phyloP scores from a whole-genome alignment of 2,888 invertebrate species.

The Phalera bucephala region DNA sequence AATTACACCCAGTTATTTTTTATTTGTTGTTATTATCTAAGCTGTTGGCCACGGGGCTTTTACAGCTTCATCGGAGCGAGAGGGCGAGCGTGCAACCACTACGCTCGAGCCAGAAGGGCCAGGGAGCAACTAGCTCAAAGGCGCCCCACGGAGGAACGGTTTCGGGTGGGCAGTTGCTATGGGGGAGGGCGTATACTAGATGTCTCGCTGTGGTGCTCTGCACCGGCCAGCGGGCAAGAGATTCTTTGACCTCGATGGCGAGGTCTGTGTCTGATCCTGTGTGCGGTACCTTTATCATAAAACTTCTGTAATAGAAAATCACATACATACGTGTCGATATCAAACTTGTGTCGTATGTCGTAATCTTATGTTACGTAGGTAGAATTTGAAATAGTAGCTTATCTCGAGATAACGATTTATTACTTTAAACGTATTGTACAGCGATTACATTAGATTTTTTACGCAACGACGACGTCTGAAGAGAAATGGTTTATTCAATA shows the following conservation, averaged over 20 bases:
- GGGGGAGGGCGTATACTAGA: too few relatives aligned
- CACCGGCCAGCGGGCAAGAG: too few relatives aligned
- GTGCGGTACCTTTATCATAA: background rate
- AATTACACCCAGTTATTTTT: background rate
- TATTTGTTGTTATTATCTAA: background rate
- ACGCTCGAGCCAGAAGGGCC: too few relatives aligned
- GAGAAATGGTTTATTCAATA: conserved; percentile 31
- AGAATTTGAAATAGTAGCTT: conserved; percentile 40
- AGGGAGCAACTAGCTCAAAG: too few relatives aligned
- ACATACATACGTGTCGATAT: conserved; percentile 19
- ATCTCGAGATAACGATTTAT: conserved; percentile 58
- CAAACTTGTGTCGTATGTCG: too few relatives aligned
- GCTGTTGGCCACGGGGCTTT: background rate
- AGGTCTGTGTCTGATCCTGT: too few relatives aligned
- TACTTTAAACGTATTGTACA: conserved; percentile 36
- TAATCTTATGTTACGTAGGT: conserved; percentile 18
- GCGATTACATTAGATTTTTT: conserved; percentile 38
- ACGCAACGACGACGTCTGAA: conserved; percentile 25
- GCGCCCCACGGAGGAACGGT: too few relatives aligned
- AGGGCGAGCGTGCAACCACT: too few relatives aligned
- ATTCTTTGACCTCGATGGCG: too few relatives aligned
- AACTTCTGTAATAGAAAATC: conserved; percentile 4
- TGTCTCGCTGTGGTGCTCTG: too few relatives aligned
- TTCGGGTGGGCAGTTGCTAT: too few relatives aligned
- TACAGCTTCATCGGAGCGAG: too few relatives aligned